phyloP scores from a whole-genome alignment of 2,113 vertebrate genomes.

The Ageneiosus marmoratus region DNA sequence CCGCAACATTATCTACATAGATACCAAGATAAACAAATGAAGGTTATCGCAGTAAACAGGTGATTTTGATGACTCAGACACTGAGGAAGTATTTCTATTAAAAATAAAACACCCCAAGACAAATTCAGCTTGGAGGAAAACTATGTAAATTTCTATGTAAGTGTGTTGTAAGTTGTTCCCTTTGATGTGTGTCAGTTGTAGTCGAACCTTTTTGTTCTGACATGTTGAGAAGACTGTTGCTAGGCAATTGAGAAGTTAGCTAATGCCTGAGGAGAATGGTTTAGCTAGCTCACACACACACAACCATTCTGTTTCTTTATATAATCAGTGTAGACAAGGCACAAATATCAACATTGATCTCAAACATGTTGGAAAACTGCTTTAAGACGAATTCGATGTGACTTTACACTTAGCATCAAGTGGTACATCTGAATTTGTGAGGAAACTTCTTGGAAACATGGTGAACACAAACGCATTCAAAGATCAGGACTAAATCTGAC shows the following conservation, averaged over 20 bases:
- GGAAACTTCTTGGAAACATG: neutral
- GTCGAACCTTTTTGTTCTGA: neutral
- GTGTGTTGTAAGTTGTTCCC: no score
- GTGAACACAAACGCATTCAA: no score
- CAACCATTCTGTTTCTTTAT: neutral
- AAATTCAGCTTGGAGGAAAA: neutral
- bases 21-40: constrained; percentile 6
- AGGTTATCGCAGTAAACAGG: neutral
- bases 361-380: neutral
- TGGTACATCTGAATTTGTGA: neutral
- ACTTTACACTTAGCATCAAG: neutral
- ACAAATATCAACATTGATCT: neutral
- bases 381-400: neutral
- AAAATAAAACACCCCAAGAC: neutral
- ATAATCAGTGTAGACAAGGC: neutral
- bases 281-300: neutral
- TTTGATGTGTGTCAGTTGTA: neutral
- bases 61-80: neutral
- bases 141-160: neutral
- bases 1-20: neutral
- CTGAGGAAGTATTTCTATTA: neutral
- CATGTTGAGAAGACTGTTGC: neutral
- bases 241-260: neutral
- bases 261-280: no score
- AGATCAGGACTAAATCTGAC: neutral